Evolutionary conservation across 2,797 vertebrate genomes (phyloP).

Genomic region (Macropus fuliginosus): DNA sequence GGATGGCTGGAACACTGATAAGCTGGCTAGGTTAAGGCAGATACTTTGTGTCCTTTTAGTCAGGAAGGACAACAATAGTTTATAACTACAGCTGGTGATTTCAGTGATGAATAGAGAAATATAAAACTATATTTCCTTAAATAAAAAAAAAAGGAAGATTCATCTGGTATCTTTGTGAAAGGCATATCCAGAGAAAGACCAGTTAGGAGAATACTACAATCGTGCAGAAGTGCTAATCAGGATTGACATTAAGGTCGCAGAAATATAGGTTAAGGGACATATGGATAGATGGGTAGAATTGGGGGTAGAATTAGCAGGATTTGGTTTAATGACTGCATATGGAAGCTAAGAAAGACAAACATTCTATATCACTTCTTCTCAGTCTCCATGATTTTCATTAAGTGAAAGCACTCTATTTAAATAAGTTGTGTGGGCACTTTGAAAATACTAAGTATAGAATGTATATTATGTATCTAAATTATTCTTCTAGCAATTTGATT

Average conservation of each 20-base stretch:
- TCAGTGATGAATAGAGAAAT: neutral
- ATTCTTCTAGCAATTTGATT: neutral
- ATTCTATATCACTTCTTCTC: no score
- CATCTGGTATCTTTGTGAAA: neutral
- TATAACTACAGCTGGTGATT: neutral
- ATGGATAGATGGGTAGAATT: neutral
- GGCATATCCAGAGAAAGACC: neutral
- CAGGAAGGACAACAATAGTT: neutral
- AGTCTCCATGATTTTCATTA: neutral
- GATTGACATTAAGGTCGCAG: neutral
- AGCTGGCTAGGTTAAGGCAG: neutral
- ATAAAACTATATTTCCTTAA: neutral
- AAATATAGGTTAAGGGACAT: neutral
- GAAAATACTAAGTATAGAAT: neutral
- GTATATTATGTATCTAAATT: neutral
- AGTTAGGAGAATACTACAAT: neutral
- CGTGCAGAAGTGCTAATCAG: neutral
- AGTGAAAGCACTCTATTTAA: neutral
- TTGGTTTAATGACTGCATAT: neutral
- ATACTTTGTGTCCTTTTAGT: neutral
- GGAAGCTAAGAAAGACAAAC: neutral
- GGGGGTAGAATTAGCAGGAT: neutral
- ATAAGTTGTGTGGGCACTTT: neutral
- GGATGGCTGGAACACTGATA: conserved; percentile 28
- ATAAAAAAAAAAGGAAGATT: neutral